These are phyloP conservation scores for Erpetoichthys calabaricus DNA, from an alignment of 2,797 vertebrate genomes.

Conservation along the genomic window DNA sequence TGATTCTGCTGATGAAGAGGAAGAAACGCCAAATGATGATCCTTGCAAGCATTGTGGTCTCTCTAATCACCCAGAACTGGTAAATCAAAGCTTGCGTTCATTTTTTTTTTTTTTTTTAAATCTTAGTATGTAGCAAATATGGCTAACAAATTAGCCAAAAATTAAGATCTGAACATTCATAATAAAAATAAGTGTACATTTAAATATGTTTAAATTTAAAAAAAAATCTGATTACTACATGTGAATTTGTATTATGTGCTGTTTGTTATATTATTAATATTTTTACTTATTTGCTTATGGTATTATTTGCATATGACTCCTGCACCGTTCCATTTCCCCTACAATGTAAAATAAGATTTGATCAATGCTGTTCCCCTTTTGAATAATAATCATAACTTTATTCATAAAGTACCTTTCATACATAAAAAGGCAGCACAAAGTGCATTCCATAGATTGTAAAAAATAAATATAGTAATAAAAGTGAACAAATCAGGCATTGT, in stretches of 20 bases:
- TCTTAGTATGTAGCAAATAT: background rate
- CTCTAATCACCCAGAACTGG: slow-evolving; percentile 90
- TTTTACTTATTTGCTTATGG: background rate
- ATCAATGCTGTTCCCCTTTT: no score
- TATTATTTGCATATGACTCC: no score
- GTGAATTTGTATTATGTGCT: background rate
- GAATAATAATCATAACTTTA: no score
- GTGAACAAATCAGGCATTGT: no score
- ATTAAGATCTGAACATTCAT: no score
- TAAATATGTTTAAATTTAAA: background rate
- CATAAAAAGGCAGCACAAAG: no score
- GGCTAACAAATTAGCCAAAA: background rate
- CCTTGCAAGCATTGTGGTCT: slow-evolving; percentile 91
- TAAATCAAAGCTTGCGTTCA: slow-evolving; percentile 27
- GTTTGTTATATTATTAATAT: slow-evolving; percentile 11
- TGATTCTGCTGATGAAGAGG: slow-evolving; percentile 60
- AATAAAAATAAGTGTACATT: no score
- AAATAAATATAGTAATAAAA: no score
- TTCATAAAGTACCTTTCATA: no score
- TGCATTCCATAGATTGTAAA: no score
- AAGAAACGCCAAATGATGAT: slow-evolving; percentile 64
- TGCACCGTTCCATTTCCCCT: no score
- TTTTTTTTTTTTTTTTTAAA: background rate
- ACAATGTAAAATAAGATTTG: no score
- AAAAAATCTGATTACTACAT: background rate